phyloP scores from a whole-genome alignment of 2,113 vertebrate genomes.

The cat (Felis catus) region F.catus_Fca126_mat1.0 CM031413.1:75701501-75702000 shows the following conservation, averaged over 20 bases:
- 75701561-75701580: no score
- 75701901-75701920: not conserved
- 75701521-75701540: no score
- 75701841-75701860: not conserved
- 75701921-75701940: not conserved
- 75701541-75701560: no score
- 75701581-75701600: not conserved
- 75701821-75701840: not conserved
- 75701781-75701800: not conserved
- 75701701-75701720: slow-evolving; percentile 55
- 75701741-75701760: slow-evolving; percentile 26
- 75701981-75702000: slow-evolving; percentile 27
- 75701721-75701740: not conserved
- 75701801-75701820: not conserved
- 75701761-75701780: not conserved
- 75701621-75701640: slow-evolving; percentile 28
- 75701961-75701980: not conserved
- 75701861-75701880: not conserved
- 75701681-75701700: slow-evolving; percentile 6
- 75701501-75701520: no score
- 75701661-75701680: slow-evolving; percentile 37
- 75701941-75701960: not conserved
- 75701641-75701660: slow-evolving; percentile 54
- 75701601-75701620: not conserved
- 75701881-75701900: not conserved